Evolutionary conservation across 2,113 vertebrate species (phyloP).

Genomic region (Solea solea): DNA sequence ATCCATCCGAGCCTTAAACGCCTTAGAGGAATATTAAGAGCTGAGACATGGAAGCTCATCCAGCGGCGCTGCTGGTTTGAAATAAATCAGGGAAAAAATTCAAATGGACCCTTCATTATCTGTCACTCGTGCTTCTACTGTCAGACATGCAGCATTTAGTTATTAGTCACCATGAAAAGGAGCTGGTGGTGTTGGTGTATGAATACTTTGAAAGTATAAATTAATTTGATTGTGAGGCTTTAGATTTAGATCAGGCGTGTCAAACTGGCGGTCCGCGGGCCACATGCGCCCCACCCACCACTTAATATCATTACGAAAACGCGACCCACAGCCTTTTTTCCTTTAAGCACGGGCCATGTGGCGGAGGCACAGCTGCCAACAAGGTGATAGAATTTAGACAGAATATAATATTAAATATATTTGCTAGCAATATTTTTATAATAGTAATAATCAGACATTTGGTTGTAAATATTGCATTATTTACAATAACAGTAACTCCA

Average conservation of each 20-base stretch:
- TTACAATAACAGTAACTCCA: no score
- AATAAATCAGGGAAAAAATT: slow-evolving; percentile 49
- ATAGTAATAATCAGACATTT: no score
- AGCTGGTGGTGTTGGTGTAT: slow-evolving; percentile 4
- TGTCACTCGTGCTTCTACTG: slow-evolving; percentile 34
- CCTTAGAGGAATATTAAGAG: slow-evolving; percentile 43
- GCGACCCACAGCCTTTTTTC: no score
- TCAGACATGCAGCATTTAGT: slow-evolving; percentile 36
- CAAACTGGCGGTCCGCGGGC: no score
- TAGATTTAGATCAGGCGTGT: not conserved
- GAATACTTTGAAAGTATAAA: slow-evolving; percentile 14
- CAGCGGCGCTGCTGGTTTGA: slow-evolving; percentile 22
- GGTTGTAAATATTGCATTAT: no score
- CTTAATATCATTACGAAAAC: no score
- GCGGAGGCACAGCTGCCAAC: no score
- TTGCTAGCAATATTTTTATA: no score
- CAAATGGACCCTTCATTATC: slow-evolving; percentile 36
- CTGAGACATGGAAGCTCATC: slow-evolving; percentile 30
- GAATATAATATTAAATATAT: no score
- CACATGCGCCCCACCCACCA: no score
- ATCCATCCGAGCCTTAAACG: slow-evolving; percentile 35
- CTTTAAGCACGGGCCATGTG: no score
- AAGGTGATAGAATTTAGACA: no score
- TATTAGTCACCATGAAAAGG: slow-evolving; percentile 28
- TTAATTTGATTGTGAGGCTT: slow-evolving; percentile 20